Percentiles rank a stretch among this genome's conserved stretches.
phyloP scores from a whole-genome alignment of 2,888 invertebrate species.

The Philaethria dido region DNA sequence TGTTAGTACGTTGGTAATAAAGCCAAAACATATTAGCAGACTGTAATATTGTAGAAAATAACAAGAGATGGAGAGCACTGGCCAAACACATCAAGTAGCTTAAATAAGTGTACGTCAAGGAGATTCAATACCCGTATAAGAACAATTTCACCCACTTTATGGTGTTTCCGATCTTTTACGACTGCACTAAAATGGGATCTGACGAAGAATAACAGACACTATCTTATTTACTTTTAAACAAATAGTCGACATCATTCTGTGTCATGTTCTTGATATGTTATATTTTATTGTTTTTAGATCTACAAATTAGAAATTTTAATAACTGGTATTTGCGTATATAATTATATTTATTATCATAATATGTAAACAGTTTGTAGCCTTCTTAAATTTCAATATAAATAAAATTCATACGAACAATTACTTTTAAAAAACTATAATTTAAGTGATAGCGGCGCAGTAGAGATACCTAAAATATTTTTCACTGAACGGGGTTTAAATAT shows the following conservation, averaged over 20 bases:
- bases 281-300: neutral
- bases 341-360: no score
- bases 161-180: slow-evolving; percentile 25
- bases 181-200: slow-evolving; percentile 23
- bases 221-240: slow-evolving; percentile 20
- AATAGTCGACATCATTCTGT: neutral
- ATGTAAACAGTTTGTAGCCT: no score
- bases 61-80: slow-evolving; percentile 1
- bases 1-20: neutral
- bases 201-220: slow-evolving; percentile 18
- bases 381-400: no score
- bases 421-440: no score
- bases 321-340: no score
- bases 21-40: slow-evolving; percentile 14
- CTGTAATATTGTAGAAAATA: slow-evolving; percentile 10
- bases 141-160: slow-evolving; percentile 27
- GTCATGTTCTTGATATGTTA: neutral
- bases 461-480: no score
- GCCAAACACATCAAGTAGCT: slow-evolving; percentile 22
- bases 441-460: no score
- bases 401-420: no score
- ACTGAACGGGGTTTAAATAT: no score
- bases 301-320: no score
- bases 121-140: slow-evolving; percentile 27
- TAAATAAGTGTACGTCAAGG: slow-evolving; percentile 23